phyloP scores from a whole-genome alignment of 2,888 invertebrate genomes.

The Epiperipatus broadwayi region DNA sequence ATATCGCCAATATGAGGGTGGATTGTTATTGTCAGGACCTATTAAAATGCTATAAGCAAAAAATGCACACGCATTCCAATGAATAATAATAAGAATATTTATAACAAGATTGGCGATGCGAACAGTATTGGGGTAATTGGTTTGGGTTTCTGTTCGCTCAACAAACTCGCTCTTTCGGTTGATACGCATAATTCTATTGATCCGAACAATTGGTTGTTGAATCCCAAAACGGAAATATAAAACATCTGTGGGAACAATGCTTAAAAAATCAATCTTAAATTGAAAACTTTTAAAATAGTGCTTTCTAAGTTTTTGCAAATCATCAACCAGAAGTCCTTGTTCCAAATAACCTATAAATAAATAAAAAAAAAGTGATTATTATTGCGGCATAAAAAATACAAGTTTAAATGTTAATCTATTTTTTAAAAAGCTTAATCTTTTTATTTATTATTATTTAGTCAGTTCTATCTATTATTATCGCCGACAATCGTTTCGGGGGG shows the following conservation, averaged over 20 bases:
- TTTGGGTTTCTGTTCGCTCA: conserved; percentile 78
- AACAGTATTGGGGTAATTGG: conserved; percentile 78
- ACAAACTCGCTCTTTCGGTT: conserved; percentile 77
- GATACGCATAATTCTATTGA: conserved; percentile 54
- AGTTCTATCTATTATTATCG: too few relatives aligned
- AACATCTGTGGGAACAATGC: conserved; percentile 63
- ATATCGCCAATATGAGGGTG: too few relatives aligned
- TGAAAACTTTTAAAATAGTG: conserved; percentile 52
- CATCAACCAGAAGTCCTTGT: conserved; percentile 73
- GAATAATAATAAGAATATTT: conserved; percentile 71
- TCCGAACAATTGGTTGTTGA: conserved; percentile 47
- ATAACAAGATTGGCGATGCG: conserved; percentile 42
- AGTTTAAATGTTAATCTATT: too few relatives aligned
- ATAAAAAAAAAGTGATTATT: too few relatives aligned
- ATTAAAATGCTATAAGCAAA: conserved; percentile 74
- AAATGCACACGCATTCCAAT: conserved; percentile 88
- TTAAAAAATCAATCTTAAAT: conserved; percentile 44
- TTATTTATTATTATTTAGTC: too few relatives aligned
- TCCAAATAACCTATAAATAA: conserved; percentile 58
- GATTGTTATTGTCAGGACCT: too few relatives aligned
- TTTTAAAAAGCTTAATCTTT: too few relatives aligned
- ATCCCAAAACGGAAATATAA: conserved; percentile 39
- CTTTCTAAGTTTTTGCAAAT: conserved; percentile 48
- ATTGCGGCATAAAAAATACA: too few relatives aligned
- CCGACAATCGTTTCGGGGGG: too few relatives aligned